Evolutionary conservation across 2,797 vertebrate genomes (phyloP).

Genomic region (Lepilemur ruficaudatus): DNA sequence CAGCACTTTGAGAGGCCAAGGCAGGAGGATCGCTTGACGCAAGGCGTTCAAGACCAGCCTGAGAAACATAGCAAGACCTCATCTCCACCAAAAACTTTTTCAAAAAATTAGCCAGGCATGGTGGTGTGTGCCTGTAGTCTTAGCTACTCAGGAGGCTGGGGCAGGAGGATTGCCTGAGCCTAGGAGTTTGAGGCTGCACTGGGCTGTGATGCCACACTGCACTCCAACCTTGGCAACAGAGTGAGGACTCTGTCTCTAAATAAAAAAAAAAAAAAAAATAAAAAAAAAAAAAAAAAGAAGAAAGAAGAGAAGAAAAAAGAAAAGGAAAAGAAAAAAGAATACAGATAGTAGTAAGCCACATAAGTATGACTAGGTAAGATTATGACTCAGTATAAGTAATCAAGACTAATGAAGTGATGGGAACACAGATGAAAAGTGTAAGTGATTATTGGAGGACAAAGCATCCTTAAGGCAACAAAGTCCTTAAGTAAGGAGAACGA

Average conservation of each 20-base stretch:
- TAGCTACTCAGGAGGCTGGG: neutral
- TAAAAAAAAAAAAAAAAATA: too few species aligned
- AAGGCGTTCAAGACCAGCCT: neutral
- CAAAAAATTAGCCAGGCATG: neutral
- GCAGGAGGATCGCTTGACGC: neutral
- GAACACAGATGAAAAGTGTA: constrained; percentile 3
- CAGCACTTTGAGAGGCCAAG: neutral
- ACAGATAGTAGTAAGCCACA: neutral
- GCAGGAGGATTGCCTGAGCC: neutral
- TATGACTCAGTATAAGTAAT: constrained; percentile 6
- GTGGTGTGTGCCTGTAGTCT: neutral
- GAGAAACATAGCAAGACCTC: neutral
- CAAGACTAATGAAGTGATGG: neutral
- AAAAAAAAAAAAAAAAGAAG: too few species aligned
- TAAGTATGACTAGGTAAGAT: neutral
- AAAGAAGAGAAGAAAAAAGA: too few species aligned
- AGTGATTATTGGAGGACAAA: constrained; percentile 9
- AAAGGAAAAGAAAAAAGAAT: neutral
- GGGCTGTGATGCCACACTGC: neutral
- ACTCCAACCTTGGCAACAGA: neutral
- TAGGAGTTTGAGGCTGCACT: neutral
- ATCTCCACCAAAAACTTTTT: neutral
- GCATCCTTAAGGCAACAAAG: neutral
- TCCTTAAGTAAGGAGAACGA: neutral
- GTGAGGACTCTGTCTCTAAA: neutral